A percentile compares a stretch with the other conserved stretches of the same genome.
Conservation (phyloP, 2,797 vertebrate species). For the Pachyuromys duprasi region DNA sequence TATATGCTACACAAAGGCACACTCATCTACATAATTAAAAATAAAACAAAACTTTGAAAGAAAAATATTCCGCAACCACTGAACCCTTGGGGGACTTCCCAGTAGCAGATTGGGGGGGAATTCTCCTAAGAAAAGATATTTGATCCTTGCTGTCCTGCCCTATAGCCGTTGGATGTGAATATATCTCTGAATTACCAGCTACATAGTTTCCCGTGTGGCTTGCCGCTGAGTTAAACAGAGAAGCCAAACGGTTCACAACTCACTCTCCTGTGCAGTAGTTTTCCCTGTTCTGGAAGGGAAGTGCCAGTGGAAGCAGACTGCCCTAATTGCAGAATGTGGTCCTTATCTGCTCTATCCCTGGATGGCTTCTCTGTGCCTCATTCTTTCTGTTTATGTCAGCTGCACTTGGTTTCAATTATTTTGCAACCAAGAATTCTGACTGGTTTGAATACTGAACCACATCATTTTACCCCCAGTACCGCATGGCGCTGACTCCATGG, state of each 20-base stretch:
- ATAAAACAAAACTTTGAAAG: background rate
- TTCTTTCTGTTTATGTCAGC: background rate
- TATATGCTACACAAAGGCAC: background rate
- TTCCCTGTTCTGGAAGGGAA: fast-evolving
- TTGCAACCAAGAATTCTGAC: background rate
- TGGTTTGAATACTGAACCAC: background rate
- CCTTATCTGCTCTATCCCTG: background rate
- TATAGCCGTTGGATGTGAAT: background rate
- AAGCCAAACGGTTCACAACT: background rate
- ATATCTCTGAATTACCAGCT: background rate
- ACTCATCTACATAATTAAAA: background rate
- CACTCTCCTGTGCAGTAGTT: background rate
- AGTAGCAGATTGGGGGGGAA: background rate
- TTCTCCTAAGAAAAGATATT: background rate
- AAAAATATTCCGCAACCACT: background rate
- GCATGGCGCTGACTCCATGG: background rate
- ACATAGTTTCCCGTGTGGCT: background rate
- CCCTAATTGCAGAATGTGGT: background rate
- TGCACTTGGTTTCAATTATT: background rate
- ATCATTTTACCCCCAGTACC: background rate
- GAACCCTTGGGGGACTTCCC: background rate
- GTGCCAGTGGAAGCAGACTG: background rate
- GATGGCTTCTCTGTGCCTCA: background rate
- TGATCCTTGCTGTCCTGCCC: background rate
- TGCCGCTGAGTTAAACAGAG: background rate